Percentiles rank a stretch among this genome's conserved stretches.
phyloP scores from a whole-genome alignment of 2,797 vertebrate genomes.

The Oreonectes daqikongensis region DNA sequence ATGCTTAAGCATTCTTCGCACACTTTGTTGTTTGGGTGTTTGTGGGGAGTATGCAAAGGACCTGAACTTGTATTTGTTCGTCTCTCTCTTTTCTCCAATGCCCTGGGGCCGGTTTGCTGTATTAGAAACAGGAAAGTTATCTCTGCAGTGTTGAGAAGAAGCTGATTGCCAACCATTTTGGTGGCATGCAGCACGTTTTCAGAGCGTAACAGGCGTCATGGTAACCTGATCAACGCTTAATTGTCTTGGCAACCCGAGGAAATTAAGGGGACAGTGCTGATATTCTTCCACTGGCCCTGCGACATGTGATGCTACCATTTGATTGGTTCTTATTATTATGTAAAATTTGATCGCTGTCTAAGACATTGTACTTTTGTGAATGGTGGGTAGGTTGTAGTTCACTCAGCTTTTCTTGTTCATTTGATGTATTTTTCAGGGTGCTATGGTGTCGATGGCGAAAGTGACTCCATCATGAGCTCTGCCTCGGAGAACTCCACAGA shows the following conservation, averaged over 20 bases:
- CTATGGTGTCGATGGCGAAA: slow-evolving; percentile 97
- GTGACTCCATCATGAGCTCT: slow-evolving; percentile 99
- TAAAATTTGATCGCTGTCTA: neutral
- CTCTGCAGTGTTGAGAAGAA: slow-evolving; percentile 65
- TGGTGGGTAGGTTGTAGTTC: neutral
- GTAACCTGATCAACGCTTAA: slow-evolving; percentile 75
- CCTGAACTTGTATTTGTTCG: slow-evolving; percentile 67
- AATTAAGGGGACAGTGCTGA: slow-evolving; percentile 71
- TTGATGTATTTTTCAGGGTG: slow-evolving; percentile 80
- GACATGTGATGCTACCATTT: slow-evolving; percentile 48
- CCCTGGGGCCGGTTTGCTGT: slow-evolving; percentile 70
- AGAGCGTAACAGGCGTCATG: slow-evolving; percentile 74
- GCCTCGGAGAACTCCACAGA: slow-evolving; percentile 98
- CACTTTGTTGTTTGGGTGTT: slow-evolving; percentile 5
- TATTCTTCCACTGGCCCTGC: slow-evolving; percentile 59
- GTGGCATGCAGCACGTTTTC: slow-evolving; percentile 70
- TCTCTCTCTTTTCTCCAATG: slow-evolving; percentile 63
- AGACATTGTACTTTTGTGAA: neutral
- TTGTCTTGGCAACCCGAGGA: slow-evolving; percentile 75
- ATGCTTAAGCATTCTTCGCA: slow-evolving; percentile 13
- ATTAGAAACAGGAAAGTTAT: slow-evolving; percentile 75
- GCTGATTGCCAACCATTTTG: slow-evolving; percentile 76
- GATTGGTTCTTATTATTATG: slow-evolving; percentile 61
- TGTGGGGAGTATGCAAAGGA: slow-evolving; percentile 64
- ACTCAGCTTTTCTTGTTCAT: neutral